These are phyloP conservation scores for Leucophenga maculata DNA, from an alignment of 2,888 invertebrate species.

Conservation along the genomic window DNA sequence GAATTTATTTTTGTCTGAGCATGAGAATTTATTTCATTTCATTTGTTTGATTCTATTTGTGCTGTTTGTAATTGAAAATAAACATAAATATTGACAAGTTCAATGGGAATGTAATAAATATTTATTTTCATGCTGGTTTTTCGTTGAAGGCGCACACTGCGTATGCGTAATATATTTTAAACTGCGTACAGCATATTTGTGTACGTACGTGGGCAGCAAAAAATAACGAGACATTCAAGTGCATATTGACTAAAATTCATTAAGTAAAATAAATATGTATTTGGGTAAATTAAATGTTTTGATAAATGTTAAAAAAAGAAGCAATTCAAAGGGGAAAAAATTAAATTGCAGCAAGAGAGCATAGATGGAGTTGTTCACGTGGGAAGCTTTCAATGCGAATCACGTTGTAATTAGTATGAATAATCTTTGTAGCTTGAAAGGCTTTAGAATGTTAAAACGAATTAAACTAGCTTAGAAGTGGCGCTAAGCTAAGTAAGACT, in stretches of 20 bases:
- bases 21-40: constrained; percentile 62
- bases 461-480: too few relatives aligned
- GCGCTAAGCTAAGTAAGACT: too few relatives aligned
- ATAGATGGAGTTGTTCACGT: too few relatives aligned
- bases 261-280: constrained; percentile 15
- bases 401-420: too few relatives aligned
- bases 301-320: too few relatives aligned
- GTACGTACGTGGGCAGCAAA: neutral
- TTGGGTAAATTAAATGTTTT: too few relatives aligned
- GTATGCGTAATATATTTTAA: constrained; percentile 14
- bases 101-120: constrained; percentile 23
- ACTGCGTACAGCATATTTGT: neutral
- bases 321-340: too few relatives aligned
- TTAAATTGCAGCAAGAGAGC: too few relatives aligned
- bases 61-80: constrained; percentile 25
- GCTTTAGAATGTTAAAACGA: too few relatives aligned
- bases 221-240: neutral
- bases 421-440: too few relatives aligned
- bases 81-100: constrained; percentile 26
- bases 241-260: constrained; percentile 1
- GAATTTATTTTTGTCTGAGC: neutral
- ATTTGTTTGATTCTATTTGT: constrained; percentile 56
- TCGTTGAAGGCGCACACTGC: neutral
- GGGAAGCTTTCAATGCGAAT: too few relatives aligned
- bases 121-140: constrained; percentile 11